phyloP scores from a whole-genome alignment of 2,888 invertebrate genomes.

The Conus canariensis region DNA sequence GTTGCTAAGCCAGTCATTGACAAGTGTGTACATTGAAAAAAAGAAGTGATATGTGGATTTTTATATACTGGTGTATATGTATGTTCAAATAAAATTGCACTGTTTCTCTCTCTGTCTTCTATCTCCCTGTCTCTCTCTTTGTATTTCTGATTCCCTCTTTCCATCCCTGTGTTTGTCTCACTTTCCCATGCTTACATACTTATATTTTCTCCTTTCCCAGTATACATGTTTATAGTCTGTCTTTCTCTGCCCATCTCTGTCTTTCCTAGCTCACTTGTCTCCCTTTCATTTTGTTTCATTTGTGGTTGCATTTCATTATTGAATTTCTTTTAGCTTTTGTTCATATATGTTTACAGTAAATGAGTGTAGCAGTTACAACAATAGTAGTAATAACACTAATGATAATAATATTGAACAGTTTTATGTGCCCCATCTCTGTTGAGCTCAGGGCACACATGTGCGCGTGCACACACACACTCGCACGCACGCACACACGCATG shows the following conservation, averaged over 20 bases:
- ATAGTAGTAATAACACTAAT: no score
- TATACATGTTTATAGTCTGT: neutral
- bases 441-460: no score
- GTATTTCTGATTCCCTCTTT: neutral
- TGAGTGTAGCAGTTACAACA: no score
- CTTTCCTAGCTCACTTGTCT: neutral
- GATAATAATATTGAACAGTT: no score
- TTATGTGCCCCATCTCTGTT: no score
- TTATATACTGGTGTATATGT: neutral
- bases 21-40: conserved; percentile 68
- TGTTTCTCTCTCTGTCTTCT: neutral
- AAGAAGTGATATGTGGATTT: neutral
- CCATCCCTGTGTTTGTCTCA: neutral
- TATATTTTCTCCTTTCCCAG: no score
- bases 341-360: no score
- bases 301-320: neutral
- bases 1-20: conserved; percentile 79
- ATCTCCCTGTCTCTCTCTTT: neutral
- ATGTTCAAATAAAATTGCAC: neutral
- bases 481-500: no score
- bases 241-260: neutral
- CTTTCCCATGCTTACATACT: neutral
- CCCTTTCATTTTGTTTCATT: neutral
- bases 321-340: no score
- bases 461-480: no score